phyloP scores from a whole-genome alignment of 2,113 vertebrate genomes.

The Aptenodytes patagonicus region DNA sequence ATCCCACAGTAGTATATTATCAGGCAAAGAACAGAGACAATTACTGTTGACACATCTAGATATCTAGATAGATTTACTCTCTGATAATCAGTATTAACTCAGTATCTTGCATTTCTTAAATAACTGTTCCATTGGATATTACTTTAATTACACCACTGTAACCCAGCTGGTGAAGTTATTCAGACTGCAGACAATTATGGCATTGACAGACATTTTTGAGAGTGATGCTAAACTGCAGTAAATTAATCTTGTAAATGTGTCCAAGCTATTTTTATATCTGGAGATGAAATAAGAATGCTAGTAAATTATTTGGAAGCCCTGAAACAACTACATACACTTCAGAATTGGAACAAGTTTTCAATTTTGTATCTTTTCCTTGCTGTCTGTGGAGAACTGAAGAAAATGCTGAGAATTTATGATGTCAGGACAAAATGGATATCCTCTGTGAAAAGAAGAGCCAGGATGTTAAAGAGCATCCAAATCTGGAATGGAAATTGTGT shows the following conservation, averaged over 20 bases:
- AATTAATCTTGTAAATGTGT: neutral
- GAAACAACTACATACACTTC: neutral
- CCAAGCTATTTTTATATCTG: neutral
- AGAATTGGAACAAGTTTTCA: neutral
- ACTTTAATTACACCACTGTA: neutral
- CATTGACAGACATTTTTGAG: neutral
- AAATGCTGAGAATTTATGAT: constrained; percentile 4
- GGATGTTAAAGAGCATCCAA: neutral
- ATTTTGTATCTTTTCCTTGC: neutral
- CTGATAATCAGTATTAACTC: neutral
- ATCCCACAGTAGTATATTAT: neutral
- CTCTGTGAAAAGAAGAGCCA: neutral
- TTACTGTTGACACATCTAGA: neutral
- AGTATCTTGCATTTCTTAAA: neutral
- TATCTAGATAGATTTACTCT: neutral
- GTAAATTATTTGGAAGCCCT: neutral
- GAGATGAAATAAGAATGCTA: neutral
- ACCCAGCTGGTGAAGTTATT: neutral
- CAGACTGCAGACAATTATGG: neutral
- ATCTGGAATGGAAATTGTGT: neutral
- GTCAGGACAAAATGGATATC: neutral
- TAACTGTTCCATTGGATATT: neutral
- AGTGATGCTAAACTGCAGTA: neutral
- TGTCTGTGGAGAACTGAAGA: neutral
- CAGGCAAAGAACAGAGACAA: neutral